Base-by-base conservation (phyloP, 2,797 vertebrate species). In the Chelmon rostratus region DNA sequence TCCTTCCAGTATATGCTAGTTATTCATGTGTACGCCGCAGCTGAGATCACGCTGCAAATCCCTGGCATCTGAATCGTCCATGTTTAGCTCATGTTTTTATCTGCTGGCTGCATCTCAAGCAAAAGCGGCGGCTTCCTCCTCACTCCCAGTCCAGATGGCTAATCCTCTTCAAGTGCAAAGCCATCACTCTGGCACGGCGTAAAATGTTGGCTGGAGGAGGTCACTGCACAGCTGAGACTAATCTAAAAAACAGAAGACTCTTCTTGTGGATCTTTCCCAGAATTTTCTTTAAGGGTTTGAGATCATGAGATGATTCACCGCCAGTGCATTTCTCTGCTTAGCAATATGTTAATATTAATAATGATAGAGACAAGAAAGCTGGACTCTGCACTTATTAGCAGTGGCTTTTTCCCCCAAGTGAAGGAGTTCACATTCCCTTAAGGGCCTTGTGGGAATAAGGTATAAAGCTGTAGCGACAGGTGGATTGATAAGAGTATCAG, bases 91-190 rank as follows among this genome's bases (percentile, higher is more conserved):
- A 2, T 12, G 65, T 83, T 73, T 86, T 77, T 78, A 81, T 84
- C 78, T 81, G 77, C 28, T 87, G 91, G 85, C 86, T 37, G 73
- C 37, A 58, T 81, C 82, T 85, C 78, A 84, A 83, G 84, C 79
- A 87, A 81, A 82, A 76, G 70, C 70, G 2, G 31, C 0, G 19
- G 56, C 76, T 68, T 82, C 71, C 76, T 72, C 68, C 72, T 72
- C 76, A 6, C 68, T 73, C 57, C 67, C 23, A 2, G 74, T 81
- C 85, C 90, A 91, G 89, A 93, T 90, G 91, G 89, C 69, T 91
- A 90, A 90, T 85, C 88, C 80, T 66, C 82, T 76, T 52, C 78
- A 81, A 88, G 61, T 63, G 76, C 74, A 82, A 68, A 85, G 79
- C 57, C 73, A 19, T 71, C 50, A 10, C 76, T 37, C 62, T 0